Conservation (phyloP, 2,797 vertebrate species). For the Chromobotia macracanthus region DNA sequence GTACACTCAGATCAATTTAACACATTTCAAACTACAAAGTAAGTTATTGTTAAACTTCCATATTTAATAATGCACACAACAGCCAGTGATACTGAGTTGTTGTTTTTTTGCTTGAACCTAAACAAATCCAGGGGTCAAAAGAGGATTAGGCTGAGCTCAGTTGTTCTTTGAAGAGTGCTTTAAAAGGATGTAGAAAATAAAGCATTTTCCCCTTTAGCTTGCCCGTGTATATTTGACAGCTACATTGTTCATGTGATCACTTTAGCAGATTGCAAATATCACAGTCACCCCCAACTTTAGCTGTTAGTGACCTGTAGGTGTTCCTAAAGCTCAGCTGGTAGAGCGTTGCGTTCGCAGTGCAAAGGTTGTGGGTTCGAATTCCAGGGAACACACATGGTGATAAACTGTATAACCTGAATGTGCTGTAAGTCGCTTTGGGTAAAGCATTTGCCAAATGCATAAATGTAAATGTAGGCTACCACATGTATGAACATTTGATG, state of each 20-base stretch:
- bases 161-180: constrained; percentile 50
- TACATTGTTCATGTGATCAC: constrained; percentile 60
- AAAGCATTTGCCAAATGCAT: no score
- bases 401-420: no score
- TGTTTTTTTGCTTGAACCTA: constrained; percentile 43
- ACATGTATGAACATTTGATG: constrained; percentile 57
- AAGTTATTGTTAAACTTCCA: no score
- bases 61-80: constrained; percentile 1
- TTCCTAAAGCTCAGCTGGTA: no score
- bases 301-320: constrained; percentile 27
- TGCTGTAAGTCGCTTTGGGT: no score
- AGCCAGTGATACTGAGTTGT: constrained; percentile 5
- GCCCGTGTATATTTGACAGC: constrained; percentile 52
- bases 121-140: constrained; percentile 51
- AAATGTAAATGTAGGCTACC: no score
- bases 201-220: constrained; percentile 52
- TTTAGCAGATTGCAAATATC: constrained; percentile 60
- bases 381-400: no score
- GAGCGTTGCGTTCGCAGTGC: no score
- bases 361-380: no score
- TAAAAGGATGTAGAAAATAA: constrained; percentile 55
- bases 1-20: no score
- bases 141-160: constrained; percentile 59
- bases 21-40: no score
- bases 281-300: neutral